Percentiles rank a stretch among this genome's conserved stretches.
These are phyloP conservation scores for Heliconius charithonia DNA, from an alignment of 2,888 invertebrate genomes.

Conservation along the genomic window DNA sequence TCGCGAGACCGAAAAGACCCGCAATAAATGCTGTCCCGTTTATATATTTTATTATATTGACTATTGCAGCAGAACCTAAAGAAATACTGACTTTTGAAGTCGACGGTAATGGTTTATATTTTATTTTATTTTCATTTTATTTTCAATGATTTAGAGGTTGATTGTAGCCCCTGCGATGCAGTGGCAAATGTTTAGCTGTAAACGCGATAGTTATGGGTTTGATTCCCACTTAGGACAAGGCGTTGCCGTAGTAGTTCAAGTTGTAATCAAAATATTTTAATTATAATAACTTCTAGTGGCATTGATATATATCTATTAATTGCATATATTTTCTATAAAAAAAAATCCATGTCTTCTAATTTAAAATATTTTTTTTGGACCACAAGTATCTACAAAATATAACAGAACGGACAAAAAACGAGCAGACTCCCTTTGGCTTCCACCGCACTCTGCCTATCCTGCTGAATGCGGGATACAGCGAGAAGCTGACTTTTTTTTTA, in stretches of 20 bases:
- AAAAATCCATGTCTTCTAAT: too few species aligned
- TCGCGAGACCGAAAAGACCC: slow-evolving; percentile 23
- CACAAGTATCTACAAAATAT: too few species aligned
- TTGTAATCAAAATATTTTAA: too few species aligned
- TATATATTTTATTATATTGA: slow-evolving; percentile 27
- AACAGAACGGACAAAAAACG: too few species aligned
- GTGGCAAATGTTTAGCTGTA: background rate
- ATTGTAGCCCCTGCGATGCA: background rate
- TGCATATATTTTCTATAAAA: too few species aligned
- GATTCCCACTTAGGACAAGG: background rate
- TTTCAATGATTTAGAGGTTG: background rate
- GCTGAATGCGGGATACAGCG: too few species aligned
- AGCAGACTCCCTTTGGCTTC: too few species aligned
- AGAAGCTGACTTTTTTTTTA: too few species aligned
- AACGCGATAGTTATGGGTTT: background rate
- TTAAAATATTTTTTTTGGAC: too few species aligned
- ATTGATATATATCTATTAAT: too few species aligned
- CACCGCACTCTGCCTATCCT: too few species aligned
- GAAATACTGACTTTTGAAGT: background rate
- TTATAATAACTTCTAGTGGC: too few species aligned
- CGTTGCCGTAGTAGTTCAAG: background rate
- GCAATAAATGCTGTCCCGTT: slow-evolving; percentile 24
- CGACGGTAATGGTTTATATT: background rate
- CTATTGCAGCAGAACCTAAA: slow-evolving; percentile 1
- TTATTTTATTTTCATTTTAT: background rate